Evolutionary conservation across 2,113 vertebrate genomes (phyloP), one percentile per base, ranked within the genome.

Genomic region (Morone chrysops): DNA sequence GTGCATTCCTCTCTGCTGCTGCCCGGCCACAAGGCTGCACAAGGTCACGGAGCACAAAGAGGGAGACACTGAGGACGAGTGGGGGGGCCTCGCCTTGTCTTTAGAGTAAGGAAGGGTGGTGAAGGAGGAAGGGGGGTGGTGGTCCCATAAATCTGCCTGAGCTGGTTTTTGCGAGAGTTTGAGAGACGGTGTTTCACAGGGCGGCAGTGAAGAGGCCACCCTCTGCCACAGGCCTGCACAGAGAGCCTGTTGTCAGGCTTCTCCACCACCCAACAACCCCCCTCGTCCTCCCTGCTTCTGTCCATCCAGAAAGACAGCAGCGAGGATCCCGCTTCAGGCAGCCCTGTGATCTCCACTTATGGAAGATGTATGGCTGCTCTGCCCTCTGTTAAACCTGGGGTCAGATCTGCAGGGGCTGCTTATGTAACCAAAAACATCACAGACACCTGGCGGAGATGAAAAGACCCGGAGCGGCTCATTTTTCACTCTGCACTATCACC

Each of bases 361-460:
- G 54, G 81, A 82, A 80, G 87, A 90, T 12, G 80, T 87, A 89
- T 74, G 80, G 78, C 75, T 41, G 38, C 67, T 69, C 57, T 71
- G 79, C 57, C 80, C 78, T 70, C 71, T 75, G 78, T 70, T 63
- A 63, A 87, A 75, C 67, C 71, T 11, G 59, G 51, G 83, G 85
- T 81, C 81, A 77, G 69, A 65, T 70, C 90, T 82, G 79, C 75
- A 11, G 81, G 87, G 87, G 48, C 50, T 31, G 6, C 81, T 90
- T 84, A 51, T 78, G 86, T 74, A 92, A 92, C 54, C 31, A 72
- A n/a, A 31, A 76, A 81, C 86, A 81, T 74, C 82, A 84, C 82
- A 82, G 70, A 82, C 90, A 90, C 88, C 91, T 90, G 91, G 83
- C 47, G 6, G 81, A 89, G 90, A 91, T 88, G 76, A 93, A 92